Evolutionary conservation across 2,113 vertebrate species (phyloP), one percentile per base, ranked within the genome.

Genomic region (Dipodomys spectabilis): DNA sequence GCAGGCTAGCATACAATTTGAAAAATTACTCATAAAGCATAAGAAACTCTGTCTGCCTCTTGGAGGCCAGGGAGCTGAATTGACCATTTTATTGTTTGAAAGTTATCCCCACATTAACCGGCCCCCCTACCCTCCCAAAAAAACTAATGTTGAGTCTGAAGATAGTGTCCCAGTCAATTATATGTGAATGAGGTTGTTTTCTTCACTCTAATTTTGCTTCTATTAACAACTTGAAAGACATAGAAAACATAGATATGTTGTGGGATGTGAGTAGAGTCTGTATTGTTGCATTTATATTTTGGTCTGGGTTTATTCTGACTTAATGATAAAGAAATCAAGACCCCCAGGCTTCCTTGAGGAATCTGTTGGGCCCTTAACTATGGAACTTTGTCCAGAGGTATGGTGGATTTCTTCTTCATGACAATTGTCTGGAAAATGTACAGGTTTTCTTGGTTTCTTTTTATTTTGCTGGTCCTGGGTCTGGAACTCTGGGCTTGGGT

Each of bases 21-120:
- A 68, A 95, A 90, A 88, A 68, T 91, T n/a, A 84, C 74, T 94
- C 81, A 84, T 57, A 82, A 88, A 89, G n/a, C 78, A 45, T 62
- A 79, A 81, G 65, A 82, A 71, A 93, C 20, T 92, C 85, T 84
- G 71, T 73, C 86, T 71, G n/a, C 65, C 68, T 75, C 81, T 82
- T 82, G 68, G 74, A 94, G 90, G 69, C 69, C 57, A 30, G 67
- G 35, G 80, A 64, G 86, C 67, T 82, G 81, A 79, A 93, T 27
- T 82, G 71, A 78, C 28, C 8, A 27, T 32, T 91, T 97, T 64
- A 75, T 30, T 74, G 60, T 16, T 23, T 67, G 62, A 84, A 80
- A 80, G 82, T 15, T 7, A 74, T 4, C 44, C n/a, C 28, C 44
- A 45, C 45, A 28, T 28, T 75, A n/a, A 82, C 65, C n/a, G 57